Conservation (phyloP, 1,140 invertebrate genomes). For the Trichomalopsis sarcophagae region DNA sequence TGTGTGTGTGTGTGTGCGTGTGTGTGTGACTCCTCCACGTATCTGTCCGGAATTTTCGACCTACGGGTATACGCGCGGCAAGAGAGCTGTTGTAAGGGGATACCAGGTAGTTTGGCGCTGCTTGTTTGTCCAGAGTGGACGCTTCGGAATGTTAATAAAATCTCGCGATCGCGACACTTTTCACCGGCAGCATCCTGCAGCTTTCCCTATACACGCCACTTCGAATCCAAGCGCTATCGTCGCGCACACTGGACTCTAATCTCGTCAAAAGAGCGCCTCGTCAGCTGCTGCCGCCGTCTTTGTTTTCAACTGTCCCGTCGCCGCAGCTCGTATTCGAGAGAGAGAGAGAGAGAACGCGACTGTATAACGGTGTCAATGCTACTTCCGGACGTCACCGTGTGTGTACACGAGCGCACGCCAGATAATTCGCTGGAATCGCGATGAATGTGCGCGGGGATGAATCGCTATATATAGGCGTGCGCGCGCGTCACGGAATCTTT, state of each 20-base stretch:
- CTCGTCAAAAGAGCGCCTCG: conserved; percentile 18
- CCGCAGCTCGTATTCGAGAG: background rate
- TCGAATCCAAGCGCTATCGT: no score
- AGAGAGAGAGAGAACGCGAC: no score
- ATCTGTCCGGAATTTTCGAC: background rate
- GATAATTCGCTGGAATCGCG: background rate
- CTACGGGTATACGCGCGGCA: no score
- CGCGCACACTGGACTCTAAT: background rate
- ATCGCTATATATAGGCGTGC: background rate
- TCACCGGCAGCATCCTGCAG: background rate
- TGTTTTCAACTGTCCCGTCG: conserved; percentile 23
- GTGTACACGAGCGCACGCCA: background rate
- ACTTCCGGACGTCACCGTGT: background rate
- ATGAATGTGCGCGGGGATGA: background rate
- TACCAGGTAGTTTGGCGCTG: no score
- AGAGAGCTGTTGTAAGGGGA: no score
- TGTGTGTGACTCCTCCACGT: background rate
- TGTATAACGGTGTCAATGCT: conserved; percentile 24
- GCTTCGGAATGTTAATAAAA: background rate
- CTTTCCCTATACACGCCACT: background rate
- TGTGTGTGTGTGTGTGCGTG: background rate
- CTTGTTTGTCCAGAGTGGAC: no score
- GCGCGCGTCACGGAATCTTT: background rate
- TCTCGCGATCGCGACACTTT: background rate
- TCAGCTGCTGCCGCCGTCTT: conserved; percentile 7